These are phyloP conservation scores for Drosophila stalkeri DNA, from an alignment of 2,888 invertebrate species.

Conservation along the genomic window DNA sequence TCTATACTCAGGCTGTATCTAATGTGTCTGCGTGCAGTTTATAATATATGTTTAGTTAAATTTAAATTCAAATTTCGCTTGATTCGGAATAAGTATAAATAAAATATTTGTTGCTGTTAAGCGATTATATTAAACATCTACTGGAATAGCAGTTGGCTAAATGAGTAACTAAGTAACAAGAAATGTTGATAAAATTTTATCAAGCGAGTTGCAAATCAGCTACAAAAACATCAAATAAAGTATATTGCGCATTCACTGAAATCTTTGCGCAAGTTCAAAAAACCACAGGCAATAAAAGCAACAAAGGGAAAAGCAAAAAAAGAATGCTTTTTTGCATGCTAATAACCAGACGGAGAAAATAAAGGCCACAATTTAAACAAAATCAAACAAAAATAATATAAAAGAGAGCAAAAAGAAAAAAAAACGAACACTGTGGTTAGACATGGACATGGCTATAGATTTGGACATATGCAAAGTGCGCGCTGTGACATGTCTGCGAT, in stretches of 20 bases:
- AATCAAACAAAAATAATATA: constrained; percentile 62
- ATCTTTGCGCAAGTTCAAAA: constrained; percentile 59
- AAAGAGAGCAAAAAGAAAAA: constrained; percentile 5
- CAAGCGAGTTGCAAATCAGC: constrained; percentile 33
- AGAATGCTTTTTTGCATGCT: constrained; percentile 39
- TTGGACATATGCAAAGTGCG: constrained; percentile 48
- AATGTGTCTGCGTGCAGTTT: background rate
- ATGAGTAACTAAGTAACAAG: constrained; percentile 7
- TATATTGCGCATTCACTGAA: constrained; percentile 52
- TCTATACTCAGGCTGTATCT: background rate
- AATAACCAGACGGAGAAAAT: constrained; percentile 38
- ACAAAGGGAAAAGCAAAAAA: constrained; percentile 13
- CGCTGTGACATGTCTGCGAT: constrained; percentile 55
- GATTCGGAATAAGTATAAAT: no score
- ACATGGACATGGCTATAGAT: constrained; percentile 16
- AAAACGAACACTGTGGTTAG: constrained; percentile 2
- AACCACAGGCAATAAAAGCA: constrained; percentile 44
- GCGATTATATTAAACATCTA: background rate
- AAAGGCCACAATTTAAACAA: constrained; percentile 64
- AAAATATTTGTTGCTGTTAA: background rate
- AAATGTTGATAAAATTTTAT: constrained; percentile 49
- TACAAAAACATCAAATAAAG: constrained; percentile 29
- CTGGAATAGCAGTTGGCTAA: background rate
- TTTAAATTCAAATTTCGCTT: background rate
- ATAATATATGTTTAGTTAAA: background rate